phyloP scores from a whole-genome alignment of 2,888 invertebrate species.

The Athalia cordata region DNA sequence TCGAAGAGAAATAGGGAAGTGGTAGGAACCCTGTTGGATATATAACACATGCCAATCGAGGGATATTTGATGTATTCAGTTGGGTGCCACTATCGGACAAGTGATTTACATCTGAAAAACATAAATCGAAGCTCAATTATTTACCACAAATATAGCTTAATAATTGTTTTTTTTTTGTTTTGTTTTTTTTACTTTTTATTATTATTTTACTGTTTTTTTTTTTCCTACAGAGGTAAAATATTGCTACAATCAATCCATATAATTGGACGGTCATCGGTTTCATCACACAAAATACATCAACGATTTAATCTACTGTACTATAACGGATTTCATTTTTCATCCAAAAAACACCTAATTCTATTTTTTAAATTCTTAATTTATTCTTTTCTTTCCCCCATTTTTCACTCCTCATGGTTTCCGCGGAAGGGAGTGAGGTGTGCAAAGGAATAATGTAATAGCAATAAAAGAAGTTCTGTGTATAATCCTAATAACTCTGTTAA shows the following conservation, averaged over 20 bases:
- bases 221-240: not conserved
- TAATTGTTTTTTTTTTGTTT: not conserved
- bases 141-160: not conserved
- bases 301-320: not conserved
- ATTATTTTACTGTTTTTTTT: not conserved
- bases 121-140: not conserved
- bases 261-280: constrained; percentile 7
- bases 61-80: no score
- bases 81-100: no score
- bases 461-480: constrained; percentile 67
- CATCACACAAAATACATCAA: constrained; percentile 8
- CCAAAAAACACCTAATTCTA: not conserved
- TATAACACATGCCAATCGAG: not conserved
- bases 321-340: not conserved
- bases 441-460: constrained; percentile 56
- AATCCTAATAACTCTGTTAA: constrained; percentile 56
- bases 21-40: constrained; percentile 6
- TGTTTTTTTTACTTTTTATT: not conserved
- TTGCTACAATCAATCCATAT: not conserved
- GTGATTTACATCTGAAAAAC: no score
- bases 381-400: not conserved
- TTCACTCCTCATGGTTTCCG: constrained; percentile 2
- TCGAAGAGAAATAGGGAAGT: constrained; percentile 1
- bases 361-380: not conserved
- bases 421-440: constrained; percentile 4